Percentiles rank a stretch among this genome's conserved stretches.
Evolutionary conservation across 1,140 invertebrate species (phyloP).

Genomic region (Tetraneura akinire): DNA sequence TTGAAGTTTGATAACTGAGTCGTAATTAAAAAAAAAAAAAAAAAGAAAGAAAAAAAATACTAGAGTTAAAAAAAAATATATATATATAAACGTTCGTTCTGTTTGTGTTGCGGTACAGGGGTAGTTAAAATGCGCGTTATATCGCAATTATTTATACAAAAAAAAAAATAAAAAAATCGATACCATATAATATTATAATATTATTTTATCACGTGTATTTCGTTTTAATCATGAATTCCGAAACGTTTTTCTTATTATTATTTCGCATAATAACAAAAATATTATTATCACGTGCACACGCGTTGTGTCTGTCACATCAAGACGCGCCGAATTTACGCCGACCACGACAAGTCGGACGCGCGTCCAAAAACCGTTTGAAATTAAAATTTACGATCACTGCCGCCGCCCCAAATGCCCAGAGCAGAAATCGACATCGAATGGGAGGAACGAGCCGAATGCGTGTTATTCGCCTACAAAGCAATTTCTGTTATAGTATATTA

Average conservation of each 20-base stretch:
- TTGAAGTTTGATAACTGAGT: too few relatives aligned
- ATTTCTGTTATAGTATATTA: slow-evolving; percentile 23
- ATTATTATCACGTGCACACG: too few relatives aligned
- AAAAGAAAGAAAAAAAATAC: too few relatives aligned
- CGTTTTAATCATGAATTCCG: too few relatives aligned
- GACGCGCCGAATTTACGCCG: not conserved
- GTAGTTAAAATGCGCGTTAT: too few relatives aligned
- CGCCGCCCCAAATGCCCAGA: not conserved
- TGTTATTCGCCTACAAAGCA: slow-evolving; percentile 9
- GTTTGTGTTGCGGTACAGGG: too few relatives aligned
- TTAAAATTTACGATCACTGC: slow-evolving; percentile 20
- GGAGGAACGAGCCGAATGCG: slow-evolving; percentile 1
- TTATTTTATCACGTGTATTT: too few relatives aligned
- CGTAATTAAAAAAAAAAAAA: too few relatives aligned
- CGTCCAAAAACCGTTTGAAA: slow-evolving; percentile 15
- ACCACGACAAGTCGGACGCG: not conserved
- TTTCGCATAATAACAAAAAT: too few relatives aligned
- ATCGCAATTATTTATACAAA: not conserved
- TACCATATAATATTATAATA: not conserved
- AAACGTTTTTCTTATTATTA: too few relatives aligned
- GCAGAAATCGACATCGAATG: slow-evolving; percentile 27
- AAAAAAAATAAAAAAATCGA: not conserved
- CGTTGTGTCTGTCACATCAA: slow-evolving; percentile 17
- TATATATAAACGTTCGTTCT: too few relatives aligned
- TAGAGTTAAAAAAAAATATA: too few relatives aligned